Conservation (phyloP, 1,140 invertebrate species). For the Scylla paramamosain region DNA sequence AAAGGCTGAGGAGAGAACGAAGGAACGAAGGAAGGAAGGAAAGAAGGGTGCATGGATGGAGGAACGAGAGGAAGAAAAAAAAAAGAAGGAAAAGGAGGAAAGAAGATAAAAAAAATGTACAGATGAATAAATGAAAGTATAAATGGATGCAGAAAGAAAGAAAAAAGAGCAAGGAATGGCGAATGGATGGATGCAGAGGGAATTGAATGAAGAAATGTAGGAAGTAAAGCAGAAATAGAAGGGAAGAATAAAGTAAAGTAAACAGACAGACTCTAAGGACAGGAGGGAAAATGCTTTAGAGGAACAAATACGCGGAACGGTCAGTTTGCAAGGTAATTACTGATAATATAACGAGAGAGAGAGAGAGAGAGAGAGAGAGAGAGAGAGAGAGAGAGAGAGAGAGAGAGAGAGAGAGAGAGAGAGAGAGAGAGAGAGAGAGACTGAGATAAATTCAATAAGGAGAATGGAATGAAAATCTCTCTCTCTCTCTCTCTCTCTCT, state of each 20-base stretch:
- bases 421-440: neutral
- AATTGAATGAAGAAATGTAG: neutral
- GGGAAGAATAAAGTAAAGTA: neutral
- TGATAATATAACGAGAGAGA: no score
- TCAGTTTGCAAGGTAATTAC: no score
- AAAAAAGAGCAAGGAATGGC: no score
- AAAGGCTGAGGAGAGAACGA: no score
- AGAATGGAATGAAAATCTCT: neutral
- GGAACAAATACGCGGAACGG: neutral
- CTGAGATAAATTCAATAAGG: neutral
- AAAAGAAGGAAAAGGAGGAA: neutral
- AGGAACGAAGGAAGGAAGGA: neutral
- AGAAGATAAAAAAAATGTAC: neutral
- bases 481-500: neutral
- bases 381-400: no score
- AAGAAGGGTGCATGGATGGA: neutral
- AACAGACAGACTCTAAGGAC: neutral
- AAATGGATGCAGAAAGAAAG: neutral
- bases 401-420: no score
- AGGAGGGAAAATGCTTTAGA: neutral
- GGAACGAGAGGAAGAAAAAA: neutral
- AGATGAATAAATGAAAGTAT: neutral
- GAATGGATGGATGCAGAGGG: no score
- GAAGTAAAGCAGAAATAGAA: no score
- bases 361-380: no score